phyloP scores from a whole-genome alignment of 2,888 invertebrate species.

The Stenchaetothrips biformis region DNA sequence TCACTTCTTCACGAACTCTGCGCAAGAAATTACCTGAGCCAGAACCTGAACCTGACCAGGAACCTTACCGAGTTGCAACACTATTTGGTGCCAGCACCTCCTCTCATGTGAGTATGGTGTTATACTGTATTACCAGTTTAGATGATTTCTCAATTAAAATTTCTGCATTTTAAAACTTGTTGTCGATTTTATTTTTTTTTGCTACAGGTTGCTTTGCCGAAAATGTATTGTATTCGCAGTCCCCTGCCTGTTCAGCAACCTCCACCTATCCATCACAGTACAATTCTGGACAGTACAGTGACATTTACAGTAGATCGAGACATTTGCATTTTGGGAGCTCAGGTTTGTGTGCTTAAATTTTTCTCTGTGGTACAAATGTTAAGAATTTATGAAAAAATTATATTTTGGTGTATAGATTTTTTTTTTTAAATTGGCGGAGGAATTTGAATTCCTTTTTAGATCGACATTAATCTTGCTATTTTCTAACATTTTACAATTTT shows the following conservation, averaged over 20 bases:
- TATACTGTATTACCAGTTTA: neutral
- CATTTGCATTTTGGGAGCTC: constrained; percentile 64
- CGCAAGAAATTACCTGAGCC: constrained; percentile 28
- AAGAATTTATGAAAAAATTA: too few species aligned
- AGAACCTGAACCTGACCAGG: neutral
- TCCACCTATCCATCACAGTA: neutral
- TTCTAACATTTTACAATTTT: constrained; percentile 24
- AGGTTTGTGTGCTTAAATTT: neutral
- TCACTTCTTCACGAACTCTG: constrained; percentile 50
- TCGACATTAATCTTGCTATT: neutral
- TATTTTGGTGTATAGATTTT: too few species aligned
- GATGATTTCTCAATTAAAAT: neutral
- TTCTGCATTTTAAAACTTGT: constrained; percentile 1
- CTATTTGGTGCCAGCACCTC: neutral
- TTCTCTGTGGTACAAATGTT: constrained; percentile 50
- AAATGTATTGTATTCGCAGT: constrained; percentile 16
- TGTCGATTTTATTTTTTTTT: neutral
- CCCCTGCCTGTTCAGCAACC: neutral
- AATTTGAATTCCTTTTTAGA: too few species aligned
- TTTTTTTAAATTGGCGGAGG: too few species aligned
- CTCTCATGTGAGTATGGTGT: neutral
- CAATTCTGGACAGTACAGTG: constrained; percentile 69
- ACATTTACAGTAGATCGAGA: constrained; percentile 77
- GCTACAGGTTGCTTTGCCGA: constrained; percentile 15
- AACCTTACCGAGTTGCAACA: neutral